Evolutionary conservation across 2,888 invertebrate genomes (phyloP), one percentile per base, ranked within the genome.

Genomic region (Lepidocyrtoides sp.): DNA sequence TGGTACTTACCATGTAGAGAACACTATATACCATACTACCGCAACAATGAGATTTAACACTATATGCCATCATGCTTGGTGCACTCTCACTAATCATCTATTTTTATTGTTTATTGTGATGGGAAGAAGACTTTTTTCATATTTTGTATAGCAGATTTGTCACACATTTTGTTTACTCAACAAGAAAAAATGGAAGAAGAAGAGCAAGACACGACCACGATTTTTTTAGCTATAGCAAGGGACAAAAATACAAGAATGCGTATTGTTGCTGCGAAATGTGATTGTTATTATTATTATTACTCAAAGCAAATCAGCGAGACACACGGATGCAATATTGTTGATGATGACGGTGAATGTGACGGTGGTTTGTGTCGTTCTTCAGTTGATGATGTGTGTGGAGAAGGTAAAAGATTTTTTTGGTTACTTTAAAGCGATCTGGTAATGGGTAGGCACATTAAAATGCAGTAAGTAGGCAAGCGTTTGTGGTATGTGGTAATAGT

Each of bases 231-330:
- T 17, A 57, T 57, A 29, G 44, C 23, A 60, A 41, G 29, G 26
- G 79, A 3, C 7, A 72, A 44, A 20, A 44, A 72, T 36, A 7
- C 14, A 77, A 79, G 36, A 81, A 81, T 57, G 8, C 81, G 10
- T 36, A 36, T 69, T 69, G 69, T 48, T 7, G n/a, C 44, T 44
- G 17, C 72, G 10, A 60, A 57, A 72, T 41, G 63, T 29, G 63
- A 89, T 72, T 89, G 89, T 81, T 57, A 60, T 48, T 89, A 82
- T 81, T 57, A 60, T 48, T 66, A 82, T 63, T 79, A 82, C 82
- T 88, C 12, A 36, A 82, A 82, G 82, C 72, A 89, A 89, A 82
- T 72, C 89, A 89, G 82, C 89, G 54, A 72, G 89, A 82, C 82
- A 88, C 88, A 72, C 82, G 82, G 82, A 82, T 89, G 87, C 36